These are phyloP conservation scores for Myiotriccus ornatus DNA, from an alignment of 2,797 vertebrate genomes.

Conservation along the genomic window DNA sequence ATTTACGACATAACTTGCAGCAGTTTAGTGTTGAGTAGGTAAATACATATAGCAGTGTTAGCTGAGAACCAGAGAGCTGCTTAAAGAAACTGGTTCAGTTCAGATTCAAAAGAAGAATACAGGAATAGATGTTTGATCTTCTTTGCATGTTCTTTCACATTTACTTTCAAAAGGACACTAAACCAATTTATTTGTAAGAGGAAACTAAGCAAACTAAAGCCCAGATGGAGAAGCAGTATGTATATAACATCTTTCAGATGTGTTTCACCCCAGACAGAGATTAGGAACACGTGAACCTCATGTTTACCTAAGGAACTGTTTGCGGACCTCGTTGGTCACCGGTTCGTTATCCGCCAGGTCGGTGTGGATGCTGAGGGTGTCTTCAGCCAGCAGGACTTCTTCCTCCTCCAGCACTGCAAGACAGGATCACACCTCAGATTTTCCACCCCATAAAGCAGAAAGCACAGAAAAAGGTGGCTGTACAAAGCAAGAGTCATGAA, in stretches of 20 bases:
- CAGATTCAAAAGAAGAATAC: background rate
- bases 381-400: slow-evolving; percentile 83
- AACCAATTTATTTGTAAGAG: background rate
- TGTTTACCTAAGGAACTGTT: slow-evolving; percentile 88
- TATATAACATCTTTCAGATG: background rate
- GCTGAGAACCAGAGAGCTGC: background rate
- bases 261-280: background rate
- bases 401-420: slow-evolving; percentile 77
- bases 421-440: background rate
- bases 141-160: background rate
- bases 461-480: background rate
- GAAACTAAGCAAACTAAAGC: background rate
- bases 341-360: slow-evolving; percentile 89
- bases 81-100: background rate
- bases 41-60: background rate
- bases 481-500: background rate
- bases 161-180: background rate
- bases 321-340: slow-evolving; percentile 83
- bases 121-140: background rate
- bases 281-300: background rate
- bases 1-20: background rate
- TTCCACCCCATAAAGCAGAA: background rate
- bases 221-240: background rate
- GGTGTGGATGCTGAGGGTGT: slow-evolving; percentile 88
- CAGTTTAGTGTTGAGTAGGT: background rate